Conservation (phyloP, 2,797 vertebrate species). For the Squalus acanthias region DNA sequence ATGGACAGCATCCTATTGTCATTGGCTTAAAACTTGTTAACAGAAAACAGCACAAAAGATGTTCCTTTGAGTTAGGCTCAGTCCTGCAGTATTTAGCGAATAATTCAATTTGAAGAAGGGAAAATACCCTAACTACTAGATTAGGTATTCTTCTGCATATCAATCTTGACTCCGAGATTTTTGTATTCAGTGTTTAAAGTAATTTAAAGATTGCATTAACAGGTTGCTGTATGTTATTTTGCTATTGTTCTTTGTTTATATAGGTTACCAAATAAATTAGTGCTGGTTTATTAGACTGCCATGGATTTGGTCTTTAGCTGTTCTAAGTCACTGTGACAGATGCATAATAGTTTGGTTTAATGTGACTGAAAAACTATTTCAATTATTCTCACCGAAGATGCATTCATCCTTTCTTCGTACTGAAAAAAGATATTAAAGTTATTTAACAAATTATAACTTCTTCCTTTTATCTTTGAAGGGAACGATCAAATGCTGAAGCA, state of each 20-base stretch:
- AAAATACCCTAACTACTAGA: neutral
- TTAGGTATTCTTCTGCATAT: neutral
- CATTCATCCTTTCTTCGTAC: neutral
- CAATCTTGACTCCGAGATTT: neutral
- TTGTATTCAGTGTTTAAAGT: neutral
- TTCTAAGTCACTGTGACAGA: neutral
- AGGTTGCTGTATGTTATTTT: neutral
- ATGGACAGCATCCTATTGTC: neutral
- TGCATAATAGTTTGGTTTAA: neutral
- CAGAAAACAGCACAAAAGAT: neutral
- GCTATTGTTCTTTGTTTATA: neutral
- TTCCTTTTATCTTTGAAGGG: constrained; percentile 55
- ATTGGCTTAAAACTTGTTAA: neutral
- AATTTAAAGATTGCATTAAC: neutral
- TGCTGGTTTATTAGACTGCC: neutral
- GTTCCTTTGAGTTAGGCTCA: neutral
- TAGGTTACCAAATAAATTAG: neutral
- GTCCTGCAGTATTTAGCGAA: neutral
- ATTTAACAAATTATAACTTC: neutral
- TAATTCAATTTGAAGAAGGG: neutral
- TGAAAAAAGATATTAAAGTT: neutral
- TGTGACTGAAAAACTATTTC: neutral
- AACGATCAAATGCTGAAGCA: constrained; percentile 77
- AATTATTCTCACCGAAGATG: neutral
- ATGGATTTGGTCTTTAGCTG: neutral